phyloP scores from a whole-genome alignment of 2,113 vertebrate genomes.

The Struthidea cinerea region DNA sequence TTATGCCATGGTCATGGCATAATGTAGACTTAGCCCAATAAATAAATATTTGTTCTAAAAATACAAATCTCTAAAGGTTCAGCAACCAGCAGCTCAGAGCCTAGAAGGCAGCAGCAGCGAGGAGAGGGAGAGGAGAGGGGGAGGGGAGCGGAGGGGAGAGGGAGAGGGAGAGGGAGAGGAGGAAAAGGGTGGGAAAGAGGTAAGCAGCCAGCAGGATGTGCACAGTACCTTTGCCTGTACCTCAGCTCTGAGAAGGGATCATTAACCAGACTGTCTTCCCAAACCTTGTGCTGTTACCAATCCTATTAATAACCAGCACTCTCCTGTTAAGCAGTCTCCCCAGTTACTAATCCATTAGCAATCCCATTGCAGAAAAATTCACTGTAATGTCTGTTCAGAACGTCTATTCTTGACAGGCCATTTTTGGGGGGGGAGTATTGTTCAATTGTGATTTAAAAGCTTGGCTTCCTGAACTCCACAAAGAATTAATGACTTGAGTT shows the following conservation, averaged over 20 bases:
- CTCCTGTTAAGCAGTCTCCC: not conserved
- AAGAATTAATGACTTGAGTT: not conserved
- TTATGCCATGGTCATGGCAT: too few species aligned
- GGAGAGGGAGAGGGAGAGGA: too few species aligned
- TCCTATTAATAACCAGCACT: not conserved
- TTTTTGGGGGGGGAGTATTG: not conserved
- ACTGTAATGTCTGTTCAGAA: not conserved
- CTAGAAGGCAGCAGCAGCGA: too few species aligned
- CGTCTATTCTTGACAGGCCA: not conserved
- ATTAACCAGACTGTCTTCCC: not conserved
- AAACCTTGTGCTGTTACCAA: not conserved
- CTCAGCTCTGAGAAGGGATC: not conserved
- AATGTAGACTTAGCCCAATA: too few species aligned
- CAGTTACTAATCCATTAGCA: slow-evolving; percentile 43
- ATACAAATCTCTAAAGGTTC: too few species aligned
- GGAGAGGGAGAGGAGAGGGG: not conserved
- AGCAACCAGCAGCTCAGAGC: too few species aligned
- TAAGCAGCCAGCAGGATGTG: not conserved
- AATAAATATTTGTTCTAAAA: too few species aligned
- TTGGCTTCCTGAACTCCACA: slow-evolving; percentile 13
- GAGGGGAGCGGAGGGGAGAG: too few species aligned
- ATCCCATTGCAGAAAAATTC: not conserved
- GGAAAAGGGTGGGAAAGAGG: not conserved
- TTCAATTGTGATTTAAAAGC: slow-evolving; percentile 15
- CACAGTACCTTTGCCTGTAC: not conserved